Conservation (phyloP, 1,140 invertebrate species). For the Caerostris darwini region DNA sequence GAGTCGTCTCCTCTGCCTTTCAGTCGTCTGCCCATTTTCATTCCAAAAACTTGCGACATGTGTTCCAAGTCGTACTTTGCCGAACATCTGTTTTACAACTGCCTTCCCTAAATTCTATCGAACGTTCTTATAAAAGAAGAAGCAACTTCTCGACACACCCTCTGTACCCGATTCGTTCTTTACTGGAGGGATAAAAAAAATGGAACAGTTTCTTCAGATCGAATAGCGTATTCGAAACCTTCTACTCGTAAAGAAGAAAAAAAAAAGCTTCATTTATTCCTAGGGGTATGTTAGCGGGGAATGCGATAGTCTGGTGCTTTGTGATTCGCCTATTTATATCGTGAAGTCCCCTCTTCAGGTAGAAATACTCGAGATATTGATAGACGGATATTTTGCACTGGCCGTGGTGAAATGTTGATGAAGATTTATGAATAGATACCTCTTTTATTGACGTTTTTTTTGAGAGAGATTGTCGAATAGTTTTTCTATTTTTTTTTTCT, state of each 20-base stretch:
- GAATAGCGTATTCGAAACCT: not conserved
- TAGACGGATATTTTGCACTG: not conserved
- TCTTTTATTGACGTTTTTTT: not conserved
- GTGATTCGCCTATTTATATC: not conserved
- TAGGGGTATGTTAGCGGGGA: not conserved
- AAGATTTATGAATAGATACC: not conserved
- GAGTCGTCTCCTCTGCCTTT: no score
- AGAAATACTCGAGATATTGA: not conserved
- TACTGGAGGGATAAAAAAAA: not conserved
- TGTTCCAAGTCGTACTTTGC: not conserved
- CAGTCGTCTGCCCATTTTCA: not conserved
- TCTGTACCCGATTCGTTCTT: not conserved
- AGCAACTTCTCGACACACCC: not conserved
- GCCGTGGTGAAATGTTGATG: not conserved
- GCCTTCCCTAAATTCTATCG: not conserved
- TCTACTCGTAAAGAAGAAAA: not conserved
- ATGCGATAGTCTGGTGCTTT: not conserved
- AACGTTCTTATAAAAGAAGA: not conserved
- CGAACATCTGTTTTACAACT: not conserved
- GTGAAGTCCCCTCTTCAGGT: not conserved
- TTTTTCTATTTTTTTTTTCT: no score
- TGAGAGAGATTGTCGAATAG: no score
- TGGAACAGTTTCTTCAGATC: not conserved
- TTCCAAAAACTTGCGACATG: not conserved
- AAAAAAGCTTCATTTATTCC: not conserved